A percentile compares a stretch with the other conserved stretches of the same genome.
phyloP scores from a whole-genome alignment of 92 coral and sea anemone genomes.

The Meandrina meandrites region DNA sequence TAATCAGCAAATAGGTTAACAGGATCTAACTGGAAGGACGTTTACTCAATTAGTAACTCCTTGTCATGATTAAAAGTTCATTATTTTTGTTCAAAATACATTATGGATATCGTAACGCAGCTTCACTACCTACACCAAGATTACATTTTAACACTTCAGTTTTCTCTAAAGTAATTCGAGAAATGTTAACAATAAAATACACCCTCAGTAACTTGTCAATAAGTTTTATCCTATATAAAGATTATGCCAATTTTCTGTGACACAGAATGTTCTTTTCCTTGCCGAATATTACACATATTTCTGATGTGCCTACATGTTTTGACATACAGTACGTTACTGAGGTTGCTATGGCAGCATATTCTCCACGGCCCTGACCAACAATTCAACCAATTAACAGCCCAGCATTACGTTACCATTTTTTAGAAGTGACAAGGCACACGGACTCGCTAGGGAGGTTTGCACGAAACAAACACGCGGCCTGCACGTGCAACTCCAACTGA shows the following conservation, averaged over 20 bases:
- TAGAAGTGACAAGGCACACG: conserved; percentile 77
- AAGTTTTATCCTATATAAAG: neutral
- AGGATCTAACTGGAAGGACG: neutral
- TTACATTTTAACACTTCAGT: too few relatives aligned
- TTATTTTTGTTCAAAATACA: neutral
- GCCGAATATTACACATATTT: neutral
- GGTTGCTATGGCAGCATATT: neutral
- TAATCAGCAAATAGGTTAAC: neutral
- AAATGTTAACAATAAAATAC: too few relatives aligned
- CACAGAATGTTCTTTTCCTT: neutral
- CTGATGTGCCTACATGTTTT: neutral
- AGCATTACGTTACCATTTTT: conserved; percentile 72
- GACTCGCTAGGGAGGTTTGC: conserved; percentile 65
- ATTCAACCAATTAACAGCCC: conserved; percentile 7
- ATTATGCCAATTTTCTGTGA: neutral
- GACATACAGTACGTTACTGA: neutral
- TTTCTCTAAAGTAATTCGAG: too few relatives aligned
- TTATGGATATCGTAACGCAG: too few relatives aligned
- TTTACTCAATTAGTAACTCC: neutral
- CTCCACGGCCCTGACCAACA: neutral
- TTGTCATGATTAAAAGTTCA: neutral
- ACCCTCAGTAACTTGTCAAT: neutral
- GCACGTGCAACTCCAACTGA: conserved; percentile 76
- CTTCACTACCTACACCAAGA: too few relatives aligned
- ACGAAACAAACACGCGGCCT: conserved; percentile 90